Conservation (phyloP, 2,888 invertebrate species). For the Strigamia crassipes region DNA sequence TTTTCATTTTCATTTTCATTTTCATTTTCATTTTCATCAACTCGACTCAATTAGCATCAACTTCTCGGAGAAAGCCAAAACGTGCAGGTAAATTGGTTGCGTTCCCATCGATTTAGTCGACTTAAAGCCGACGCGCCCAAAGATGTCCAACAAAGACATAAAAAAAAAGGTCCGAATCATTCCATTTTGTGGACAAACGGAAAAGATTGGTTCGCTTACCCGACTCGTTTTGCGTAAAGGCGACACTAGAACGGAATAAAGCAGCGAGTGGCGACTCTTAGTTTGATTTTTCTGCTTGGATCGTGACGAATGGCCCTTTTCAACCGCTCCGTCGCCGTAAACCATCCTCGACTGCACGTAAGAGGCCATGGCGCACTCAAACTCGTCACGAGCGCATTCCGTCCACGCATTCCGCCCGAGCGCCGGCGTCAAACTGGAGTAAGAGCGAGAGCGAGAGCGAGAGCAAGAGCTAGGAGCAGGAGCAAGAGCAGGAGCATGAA, state of each 20-base stretch:
- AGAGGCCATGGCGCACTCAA: not conserved
- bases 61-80: not conserved
- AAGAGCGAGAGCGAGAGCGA: too few species aligned
- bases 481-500: too few species aligned
- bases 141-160: too few species aligned
- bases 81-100: not conserved
- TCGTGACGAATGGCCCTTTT: not conserved
- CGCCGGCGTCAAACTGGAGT: not conserved
- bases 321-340: not conserved
- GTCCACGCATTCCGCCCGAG: not conserved
- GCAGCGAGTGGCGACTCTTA: slow-evolving; percentile 47
- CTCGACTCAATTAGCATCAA: not conserved
- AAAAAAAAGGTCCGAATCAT: too few species aligned
- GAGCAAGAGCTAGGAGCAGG: too few species aligned
- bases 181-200: too few species aligned
- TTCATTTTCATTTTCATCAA: too few species aligned
- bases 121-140: too few species aligned
- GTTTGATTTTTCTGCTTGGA: not conserved
- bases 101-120: too few species aligned
- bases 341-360: not conserved
- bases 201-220: slow-evolving; percentile 47
- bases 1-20: too few species aligned
- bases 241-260: slow-evolving; percentile 50
- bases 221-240: slow-evolving; percentile 49
- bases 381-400: too few species aligned